Evolutionary conservation across 2,888 invertebrate species (phyloP).

Genomic region (Parnassius mnemosyne): DNA sequence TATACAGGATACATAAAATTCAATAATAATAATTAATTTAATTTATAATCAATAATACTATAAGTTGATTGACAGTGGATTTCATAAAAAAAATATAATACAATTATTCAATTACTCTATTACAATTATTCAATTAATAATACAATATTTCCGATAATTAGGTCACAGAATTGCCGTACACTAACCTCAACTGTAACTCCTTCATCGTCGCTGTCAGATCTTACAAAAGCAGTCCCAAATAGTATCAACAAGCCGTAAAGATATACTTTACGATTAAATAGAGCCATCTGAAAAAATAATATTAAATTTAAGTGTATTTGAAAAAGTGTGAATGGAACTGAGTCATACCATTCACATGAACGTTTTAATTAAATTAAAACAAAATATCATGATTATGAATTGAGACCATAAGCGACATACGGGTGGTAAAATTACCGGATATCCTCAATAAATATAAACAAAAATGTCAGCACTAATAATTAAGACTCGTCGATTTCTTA

Average conservation of each 20-base stretch:
- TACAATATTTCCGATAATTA: conserved; percentile 22
- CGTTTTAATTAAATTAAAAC: conserved; percentile 25
- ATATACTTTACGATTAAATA: conserved; percentile 48
- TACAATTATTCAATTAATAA: no score
- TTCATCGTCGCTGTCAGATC: conserved; percentile 53
- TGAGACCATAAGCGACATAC: conserved; percentile 8
- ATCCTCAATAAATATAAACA: conserved; percentile 59
- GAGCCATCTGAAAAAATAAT: conserved; percentile 66
- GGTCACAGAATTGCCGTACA: conserved; percentile 40
- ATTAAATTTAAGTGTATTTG: conserved; percentile 8
- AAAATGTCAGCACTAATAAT: conserved; percentile 11
- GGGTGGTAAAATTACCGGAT: conserved; percentile 55
- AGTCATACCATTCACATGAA: conserved; percentile 2
- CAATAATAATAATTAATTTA: no score
- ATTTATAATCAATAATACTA: no score
- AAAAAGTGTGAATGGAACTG: not conserved
- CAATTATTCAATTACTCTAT: not conserved
- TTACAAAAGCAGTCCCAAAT: conserved; percentile 40
- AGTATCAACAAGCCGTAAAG: conserved; percentile 56
- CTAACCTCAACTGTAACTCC: conserved; percentile 71
- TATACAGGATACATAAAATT: no score
- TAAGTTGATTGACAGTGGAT: no score
- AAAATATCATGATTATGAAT: conserved; percentile 13
- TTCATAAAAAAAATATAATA: no score
- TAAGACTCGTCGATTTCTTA: conserved; percentile 16